Evolutionary conservation across 2,888 invertebrate species (phyloP).

Genomic region (Cataglyphis cursor): DNA sequence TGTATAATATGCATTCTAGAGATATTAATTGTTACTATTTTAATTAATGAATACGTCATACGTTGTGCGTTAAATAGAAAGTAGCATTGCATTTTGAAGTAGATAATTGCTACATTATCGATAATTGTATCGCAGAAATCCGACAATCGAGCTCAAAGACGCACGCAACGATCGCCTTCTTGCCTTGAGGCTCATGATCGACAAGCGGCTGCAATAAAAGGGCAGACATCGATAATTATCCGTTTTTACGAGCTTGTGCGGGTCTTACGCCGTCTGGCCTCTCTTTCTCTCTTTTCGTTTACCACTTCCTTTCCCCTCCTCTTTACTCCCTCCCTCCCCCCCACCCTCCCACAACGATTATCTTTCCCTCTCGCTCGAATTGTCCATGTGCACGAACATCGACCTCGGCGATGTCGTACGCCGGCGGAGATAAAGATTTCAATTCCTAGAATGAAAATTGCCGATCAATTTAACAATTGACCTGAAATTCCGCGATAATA

Average conservation of each 20-base stretch:
- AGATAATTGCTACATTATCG: constrained; percentile 37
- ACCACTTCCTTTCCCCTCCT: constrained; percentile 32
- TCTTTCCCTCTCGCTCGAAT: constrained; percentile 27
- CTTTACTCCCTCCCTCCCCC: too few species aligned
- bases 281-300: constrained; percentile 26
- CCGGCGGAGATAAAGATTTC: constrained; percentile 82
- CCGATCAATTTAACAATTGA: constrained; percentile 85
- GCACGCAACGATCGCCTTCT: constrained; percentile 57
- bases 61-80: background rate
- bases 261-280: constrained; percentile 27
- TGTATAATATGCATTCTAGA: background rate
- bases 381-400: constrained; percentile 71
- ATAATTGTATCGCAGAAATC: constrained; percentile 29
- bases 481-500: constrained; percentile 84
- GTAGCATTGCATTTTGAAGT: background rate
- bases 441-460: constrained; percentile 85
- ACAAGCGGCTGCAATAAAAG: constrained; percentile 80
- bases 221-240: constrained; percentile 84
- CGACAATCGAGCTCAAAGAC: constrained; percentile 5
- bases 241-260: constrained; percentile 81
- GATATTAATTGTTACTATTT: background rate
- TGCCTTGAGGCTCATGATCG: constrained; percentile 70
- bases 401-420: constrained; percentile 71
- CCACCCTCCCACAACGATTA: background rate
- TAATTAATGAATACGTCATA: constrained; percentile 5